Evolutionary conservation across 2,888 invertebrate species (phyloP).

Genomic region (Hanleya hanleyi): DNA sequence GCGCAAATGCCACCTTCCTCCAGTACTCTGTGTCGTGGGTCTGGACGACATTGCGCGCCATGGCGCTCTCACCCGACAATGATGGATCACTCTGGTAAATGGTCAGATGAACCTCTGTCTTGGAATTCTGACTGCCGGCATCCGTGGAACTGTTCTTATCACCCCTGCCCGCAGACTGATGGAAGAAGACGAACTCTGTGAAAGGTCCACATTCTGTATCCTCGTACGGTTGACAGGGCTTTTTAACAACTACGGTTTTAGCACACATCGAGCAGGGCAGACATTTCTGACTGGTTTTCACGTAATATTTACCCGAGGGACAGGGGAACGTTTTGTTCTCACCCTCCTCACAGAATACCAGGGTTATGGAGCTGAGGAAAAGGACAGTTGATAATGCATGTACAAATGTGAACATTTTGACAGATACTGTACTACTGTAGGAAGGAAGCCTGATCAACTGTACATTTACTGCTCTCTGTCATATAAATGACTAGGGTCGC

Average conservation of each 20-base stretch:
- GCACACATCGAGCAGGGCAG: slow-evolving; percentile 40
- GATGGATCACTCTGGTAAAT: not conserved
- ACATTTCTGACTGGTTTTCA: too few relatives aligned
- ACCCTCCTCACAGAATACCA: too few relatives aligned
- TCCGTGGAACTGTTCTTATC: not conserved
- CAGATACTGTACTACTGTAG: too few relatives aligned
- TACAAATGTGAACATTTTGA: too few relatives aligned
- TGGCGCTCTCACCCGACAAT: not conserved
- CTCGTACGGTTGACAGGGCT: slow-evolving; percentile 31
- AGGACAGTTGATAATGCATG: too few relatives aligned
- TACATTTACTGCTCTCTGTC: too few relatives aligned
- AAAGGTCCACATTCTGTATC: slow-evolving; percentile 48
- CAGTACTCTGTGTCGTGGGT: slow-evolving; percentile 48
- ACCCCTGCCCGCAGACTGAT: slow-evolving; percentile 7
- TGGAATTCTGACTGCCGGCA: not conserved
- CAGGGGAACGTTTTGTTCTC: too few relatives aligned
- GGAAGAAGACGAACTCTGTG: slow-evolving; percentile 38
- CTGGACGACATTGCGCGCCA: not conserved
- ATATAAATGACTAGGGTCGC: too few relatives aligned
- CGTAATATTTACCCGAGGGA: too few relatives aligned
- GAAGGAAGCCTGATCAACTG: too few relatives aligned
- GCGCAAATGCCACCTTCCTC: slow-evolving; percentile 55
- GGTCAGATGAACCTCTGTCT: not conserved
- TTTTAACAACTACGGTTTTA: slow-evolving; percentile 39
- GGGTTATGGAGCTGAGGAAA: too few relatives aligned